A percentile compares a stretch with the other conserved stretches of the same genome.
Conservation (phyloP, 2,888 invertebrate genomes). For the Lomographa bimaculata region DNA sequence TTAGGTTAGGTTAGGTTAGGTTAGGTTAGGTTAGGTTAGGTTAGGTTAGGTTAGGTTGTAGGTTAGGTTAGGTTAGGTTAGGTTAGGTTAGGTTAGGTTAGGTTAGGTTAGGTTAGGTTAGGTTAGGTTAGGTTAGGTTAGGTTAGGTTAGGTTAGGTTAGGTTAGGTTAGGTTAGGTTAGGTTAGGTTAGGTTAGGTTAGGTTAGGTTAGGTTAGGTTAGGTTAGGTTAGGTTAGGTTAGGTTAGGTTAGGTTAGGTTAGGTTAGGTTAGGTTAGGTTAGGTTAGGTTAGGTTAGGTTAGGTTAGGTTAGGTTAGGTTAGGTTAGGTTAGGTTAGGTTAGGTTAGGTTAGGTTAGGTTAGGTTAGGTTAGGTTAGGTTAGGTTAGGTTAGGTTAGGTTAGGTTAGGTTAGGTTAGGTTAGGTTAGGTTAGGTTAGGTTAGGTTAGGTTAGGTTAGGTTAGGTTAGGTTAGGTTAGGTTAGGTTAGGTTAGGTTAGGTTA, state of each 20-base stretch:
- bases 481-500: conserved; percentile 32
- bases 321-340: conserved; percentile 38
- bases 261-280: conserved; percentile 33
- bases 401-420: conserved; percentile 31
- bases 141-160: conserved; percentile 33
- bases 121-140: conserved; percentile 25
- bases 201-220: conserved; percentile 32
- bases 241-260: conserved; percentile 30
- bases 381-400: conserved; percentile 34
- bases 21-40: conserved; percentile 31
- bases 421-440: conserved; percentile 33
- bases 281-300: conserved; percentile 37
- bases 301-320: conserved; percentile 37
- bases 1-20: conserved; percentile 32
- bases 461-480: conserved; percentile 29
- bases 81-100: conserved; percentile 20
- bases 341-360: conserved; percentile 36
- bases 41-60: conserved; percentile 26
- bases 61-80: conserved; percentile 25
- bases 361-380: conserved; percentile 34
- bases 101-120: conserved; percentile 18
- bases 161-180: conserved; percentile 34
- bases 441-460: conserved; percentile 32
- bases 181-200: conserved; percentile 35
- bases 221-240: conserved; percentile 33